A percentile compares a stretch with the other conserved stretches of the same genome.
Evolutionary conservation across 2,888 invertebrate genomes (phyloP).

Genomic region (Brenthis hecate): DNA sequence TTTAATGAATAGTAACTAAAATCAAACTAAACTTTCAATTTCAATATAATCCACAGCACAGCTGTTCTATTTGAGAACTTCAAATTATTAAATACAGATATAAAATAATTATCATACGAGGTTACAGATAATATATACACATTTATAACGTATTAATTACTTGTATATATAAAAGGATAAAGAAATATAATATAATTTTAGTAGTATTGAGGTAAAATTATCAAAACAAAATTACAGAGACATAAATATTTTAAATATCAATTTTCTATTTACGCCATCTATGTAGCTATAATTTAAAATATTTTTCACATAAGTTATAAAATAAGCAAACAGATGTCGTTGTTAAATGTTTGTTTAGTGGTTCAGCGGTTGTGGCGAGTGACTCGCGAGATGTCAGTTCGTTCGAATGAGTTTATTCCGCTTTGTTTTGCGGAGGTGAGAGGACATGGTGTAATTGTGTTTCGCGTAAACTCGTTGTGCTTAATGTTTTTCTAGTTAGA

Average conservation of each 20-base stretch:
- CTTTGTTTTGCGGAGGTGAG: slow-evolving; percentile 82
- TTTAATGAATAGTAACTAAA: slow-evolving; percentile 18
- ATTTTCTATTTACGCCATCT: slow-evolving; percentile 13
- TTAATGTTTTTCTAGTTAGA: slow-evolving; percentile 71
- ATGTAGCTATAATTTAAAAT: neutral
- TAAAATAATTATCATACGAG: neutral
- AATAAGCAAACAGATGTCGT: slow-evolving; percentile 56
- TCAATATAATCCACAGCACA: slow-evolving; percentile 9
- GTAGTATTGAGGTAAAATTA: no score
- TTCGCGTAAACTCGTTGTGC: slow-evolving; percentile 58
- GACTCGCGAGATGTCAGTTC: slow-evolving; percentile 57
- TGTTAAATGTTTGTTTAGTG: slow-evolving; percentile 52
- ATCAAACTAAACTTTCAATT: slow-evolving; percentile 19
- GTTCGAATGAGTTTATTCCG: slow-evolving; percentile 63
- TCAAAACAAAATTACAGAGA: no score
- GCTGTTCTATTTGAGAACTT: slow-evolving; percentile 28
- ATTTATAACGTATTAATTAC: neutral
- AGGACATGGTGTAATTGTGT: slow-evolving; percentile 59
- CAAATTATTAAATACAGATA: slow-evolving; percentile 5
- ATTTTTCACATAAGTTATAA: neutral
- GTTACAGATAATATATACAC: neutral
- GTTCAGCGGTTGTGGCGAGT: slow-evolving; percentile 41
- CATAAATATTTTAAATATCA: no score
- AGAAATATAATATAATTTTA: no score
- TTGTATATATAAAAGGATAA: no score